A percentile compares a stretch with the other conserved stretches of the same genome.
These are phyloP conservation scores for Arctopsyche grandis DNA, from an alignment of 1,140 invertebrate species.

Conservation along the genomic window DNA sequence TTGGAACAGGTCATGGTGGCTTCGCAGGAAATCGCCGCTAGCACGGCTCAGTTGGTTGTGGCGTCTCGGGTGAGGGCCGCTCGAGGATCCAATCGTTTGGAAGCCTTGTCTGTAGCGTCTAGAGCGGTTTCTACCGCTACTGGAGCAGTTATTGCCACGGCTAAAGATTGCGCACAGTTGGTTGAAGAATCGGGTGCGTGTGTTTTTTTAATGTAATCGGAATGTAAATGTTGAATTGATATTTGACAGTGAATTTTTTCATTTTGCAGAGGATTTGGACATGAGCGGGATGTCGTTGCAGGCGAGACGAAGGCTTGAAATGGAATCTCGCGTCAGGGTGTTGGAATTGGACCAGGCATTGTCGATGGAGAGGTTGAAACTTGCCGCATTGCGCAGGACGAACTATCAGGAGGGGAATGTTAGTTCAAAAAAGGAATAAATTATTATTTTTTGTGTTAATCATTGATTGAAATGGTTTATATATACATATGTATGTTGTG, in stretches of 20 bases:
- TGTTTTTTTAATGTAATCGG: background rate
- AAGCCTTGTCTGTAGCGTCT: conserved; percentile 84
- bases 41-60: conserved; percentile 96
- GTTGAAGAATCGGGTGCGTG: conserved; percentile 76
- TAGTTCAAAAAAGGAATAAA: background rate
- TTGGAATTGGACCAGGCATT: conserved; percentile 92
- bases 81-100: conserved; percentile 80
- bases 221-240: too few species aligned
- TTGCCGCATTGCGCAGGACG: conserved; percentile 87
- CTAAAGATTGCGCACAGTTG: conserved; percentile 86
- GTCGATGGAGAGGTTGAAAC: conserved; percentile 83
- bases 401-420: conserved; percentile 74
- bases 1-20: conserved; percentile 95
- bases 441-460: too few species aligned
- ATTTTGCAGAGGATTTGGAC: conserved; percentile 74
- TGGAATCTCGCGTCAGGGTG: conserved; percentile 93
- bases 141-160: conserved; percentile 91
- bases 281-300: conserved; percentile 89
- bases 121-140: conserved; percentile 89
- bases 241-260: background rate
- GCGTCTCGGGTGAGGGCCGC: conserved; percentile 93
- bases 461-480: too few species aligned
- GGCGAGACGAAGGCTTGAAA: conserved; percentile 93
- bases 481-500: too few species aligned
- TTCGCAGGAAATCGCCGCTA: conserved; percentile 96